Evolutionary conservation across 2,888 invertebrate species (phyloP), one percentile per base, ranked within the genome.

Genomic region (Linnaemya tessellans): DNA sequence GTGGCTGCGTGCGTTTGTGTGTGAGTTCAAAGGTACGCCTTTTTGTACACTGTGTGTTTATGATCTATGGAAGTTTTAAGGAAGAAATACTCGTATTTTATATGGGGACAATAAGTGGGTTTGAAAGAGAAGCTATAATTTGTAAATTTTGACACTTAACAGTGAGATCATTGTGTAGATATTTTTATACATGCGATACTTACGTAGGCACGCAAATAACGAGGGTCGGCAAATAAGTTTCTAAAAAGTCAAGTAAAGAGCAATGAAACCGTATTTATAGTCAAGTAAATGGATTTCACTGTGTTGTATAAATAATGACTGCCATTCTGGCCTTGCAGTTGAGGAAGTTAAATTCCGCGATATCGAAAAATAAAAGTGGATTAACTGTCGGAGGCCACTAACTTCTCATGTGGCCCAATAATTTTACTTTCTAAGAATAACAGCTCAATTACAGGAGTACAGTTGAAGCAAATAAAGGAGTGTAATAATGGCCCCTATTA

Each of bases 121-220:
- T 73, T 58, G 5, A 54, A 80, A 58, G 46, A 65, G 56, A 9
- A 80, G 71, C n/a, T 20, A 73, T 65, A 64, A 38, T 46, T 80
- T 80, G 65, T 80, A 58, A 54, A 73, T 80, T 80, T 80, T 65
- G 65, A 73, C 70, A 71, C 46, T 68, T 68, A 8, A 38, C 9
- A 20, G 5, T 43, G 10, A 58, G 51, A 75, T 64, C 56, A 46
- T 35, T 58, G 30, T 51, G 15, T 18, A n/a, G 54, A 8, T 30
- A 18, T 22, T 65, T 18, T 62, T 51, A 3, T 30, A 30, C 30
- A 30, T 5, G 51, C 20, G n/a, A n/a, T n/a, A n/a, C n/a, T n/a
- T n/a, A 15, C 4, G 54, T 11, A 58, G n/a, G 30, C 0, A 58
- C 15, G 0, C 30, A 58, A 58, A 30, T 56, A 15, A 22, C 15